Evolutionary conservation across 2,113 vertebrate species (phyloP).

Genomic region (Colinus virginianus): DNA sequence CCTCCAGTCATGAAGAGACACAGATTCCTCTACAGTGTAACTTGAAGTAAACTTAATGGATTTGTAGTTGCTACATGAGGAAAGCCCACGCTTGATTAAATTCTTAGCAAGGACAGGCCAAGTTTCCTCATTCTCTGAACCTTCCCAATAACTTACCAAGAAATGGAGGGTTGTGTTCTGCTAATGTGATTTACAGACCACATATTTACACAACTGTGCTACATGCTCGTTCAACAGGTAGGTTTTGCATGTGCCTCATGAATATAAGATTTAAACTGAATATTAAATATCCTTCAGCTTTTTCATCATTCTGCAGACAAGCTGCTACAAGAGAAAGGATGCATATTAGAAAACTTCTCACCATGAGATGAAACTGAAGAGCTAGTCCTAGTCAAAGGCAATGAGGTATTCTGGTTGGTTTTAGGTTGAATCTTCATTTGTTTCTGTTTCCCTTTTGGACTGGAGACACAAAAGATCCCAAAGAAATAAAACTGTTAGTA

Average conservation of each 20-base stretch:
- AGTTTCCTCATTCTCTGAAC: background rate
- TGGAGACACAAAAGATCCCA: conserved; percentile 69
- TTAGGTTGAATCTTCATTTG: conserved; percentile 86
- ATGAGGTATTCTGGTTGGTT: conserved; percentile 84
- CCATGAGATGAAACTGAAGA: conserved; percentile 87
- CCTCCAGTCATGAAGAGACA: background rate
- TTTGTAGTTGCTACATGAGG: background rate
- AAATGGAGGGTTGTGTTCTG: background rate
- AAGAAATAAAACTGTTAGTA: background rate
- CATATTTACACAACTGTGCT: background rate
- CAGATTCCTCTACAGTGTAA: background rate
- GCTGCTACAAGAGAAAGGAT: background rate
- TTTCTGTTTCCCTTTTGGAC: conserved; percentile 92
- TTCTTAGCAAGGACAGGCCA: background rate
- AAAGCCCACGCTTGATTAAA: background rate
- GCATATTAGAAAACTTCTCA: conserved; percentile 52
- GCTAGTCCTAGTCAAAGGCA: conserved; percentile 83
- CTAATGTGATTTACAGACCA: background rate
- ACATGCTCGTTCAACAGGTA: background rate
- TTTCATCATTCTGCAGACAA: background rate
- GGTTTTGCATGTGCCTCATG: background rate
- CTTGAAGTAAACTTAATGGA: background rate
- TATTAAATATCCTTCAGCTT: background rate
- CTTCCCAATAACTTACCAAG: background rate
- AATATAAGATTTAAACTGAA: background rate